phyloP scores from a whole-genome alignment of 2,797 vertebrate genomes.

The Schizopygopsis pylzovi region DNA sequence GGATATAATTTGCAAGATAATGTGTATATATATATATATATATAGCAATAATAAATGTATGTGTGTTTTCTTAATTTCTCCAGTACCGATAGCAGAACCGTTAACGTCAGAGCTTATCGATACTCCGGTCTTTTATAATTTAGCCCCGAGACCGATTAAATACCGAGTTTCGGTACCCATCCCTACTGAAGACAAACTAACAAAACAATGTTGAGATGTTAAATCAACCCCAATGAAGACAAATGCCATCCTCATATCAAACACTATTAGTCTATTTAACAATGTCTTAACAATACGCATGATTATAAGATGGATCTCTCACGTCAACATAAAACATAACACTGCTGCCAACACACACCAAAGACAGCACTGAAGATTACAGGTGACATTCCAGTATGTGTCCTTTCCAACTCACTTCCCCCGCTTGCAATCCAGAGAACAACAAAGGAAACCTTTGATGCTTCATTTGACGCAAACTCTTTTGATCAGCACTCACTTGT shows the following conservation, averaged over 20 bases:
- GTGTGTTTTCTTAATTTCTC: no score
- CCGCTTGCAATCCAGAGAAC: slow-evolving; percentile 4
- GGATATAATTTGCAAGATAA: no score
- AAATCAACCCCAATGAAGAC: neutral
- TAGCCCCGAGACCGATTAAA: no score
- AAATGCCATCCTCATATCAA: neutral
- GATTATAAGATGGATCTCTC: neutral
- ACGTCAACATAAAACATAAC: neutral
- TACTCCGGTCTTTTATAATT: no score
- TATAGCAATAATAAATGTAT: no score
- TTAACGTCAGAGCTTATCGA: no score
- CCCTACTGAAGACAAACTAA: neutral
- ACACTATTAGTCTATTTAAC: neutral
- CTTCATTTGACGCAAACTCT: slow-evolving; percentile 18
- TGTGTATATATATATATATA: no score
- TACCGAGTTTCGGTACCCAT: no score
- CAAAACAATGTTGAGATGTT: neutral
- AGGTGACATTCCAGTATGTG: slow-evolving; percentile 24
- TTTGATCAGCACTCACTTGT: slow-evolving; percentile 29
- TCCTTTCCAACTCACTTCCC: slow-evolving; percentile 8
- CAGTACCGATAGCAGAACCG: no score
- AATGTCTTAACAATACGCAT: neutral
- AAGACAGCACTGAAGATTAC: slow-evolving; percentile 20
- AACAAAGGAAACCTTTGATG: slow-evolving; percentile 37
- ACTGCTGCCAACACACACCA: slow-evolving; percentile 16